Base-by-base conservation (phyloP, 2,797 vertebrate species). In the Chelon auratus region DNA sequence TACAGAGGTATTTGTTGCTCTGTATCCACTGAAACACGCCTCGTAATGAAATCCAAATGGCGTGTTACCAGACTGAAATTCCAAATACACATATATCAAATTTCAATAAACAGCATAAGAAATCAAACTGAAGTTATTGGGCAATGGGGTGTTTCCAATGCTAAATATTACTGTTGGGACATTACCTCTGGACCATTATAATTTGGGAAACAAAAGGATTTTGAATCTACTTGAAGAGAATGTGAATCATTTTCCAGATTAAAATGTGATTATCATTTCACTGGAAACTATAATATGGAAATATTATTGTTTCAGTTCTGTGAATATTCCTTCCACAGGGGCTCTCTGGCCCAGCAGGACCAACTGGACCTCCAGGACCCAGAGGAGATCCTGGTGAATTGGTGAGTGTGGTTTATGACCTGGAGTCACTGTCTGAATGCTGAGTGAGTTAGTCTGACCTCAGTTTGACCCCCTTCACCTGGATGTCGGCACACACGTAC, bases 331-430 rank as follows among this genome's bases (percentile, higher is more conserved):
- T 42, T 80, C 47, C 18, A 15, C 78, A 98, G 97, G 97, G 97
- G 14, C 86, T 95, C 10, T 52, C 71, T 2, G 97, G 97, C 11
- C 91, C 95, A 62, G 83, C 86, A 61, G 97, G 97, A 47, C 94
- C 95, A 75, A 85, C 81, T 5, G 97, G 97, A 0, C 94, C 95
- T 45, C 92, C 94, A 55, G 97, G 97, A 80, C 95, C 93, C 40
- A 87, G 89, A 0, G 97, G 97, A 72, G 96, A 98, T 82, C 93
- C 91, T 0, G 97, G 97, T 36, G 95, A 95, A 57, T 57, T 84
- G 95, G 97, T 98, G 89, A 90, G 94, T 88, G 50, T 60, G 52
- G 51, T 37, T 73, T 40, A 53, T 22, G 11, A 66, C 24, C 13
- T 47, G 15, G 18, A 57, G 9, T 54, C 57, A 53, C 7, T 55